Percentiles rank a stretch among this genome's conserved stretches.
phyloP scores from a whole-genome alignment of 2,888 invertebrate species.

The Dicyrtomina minuta region DNA sequence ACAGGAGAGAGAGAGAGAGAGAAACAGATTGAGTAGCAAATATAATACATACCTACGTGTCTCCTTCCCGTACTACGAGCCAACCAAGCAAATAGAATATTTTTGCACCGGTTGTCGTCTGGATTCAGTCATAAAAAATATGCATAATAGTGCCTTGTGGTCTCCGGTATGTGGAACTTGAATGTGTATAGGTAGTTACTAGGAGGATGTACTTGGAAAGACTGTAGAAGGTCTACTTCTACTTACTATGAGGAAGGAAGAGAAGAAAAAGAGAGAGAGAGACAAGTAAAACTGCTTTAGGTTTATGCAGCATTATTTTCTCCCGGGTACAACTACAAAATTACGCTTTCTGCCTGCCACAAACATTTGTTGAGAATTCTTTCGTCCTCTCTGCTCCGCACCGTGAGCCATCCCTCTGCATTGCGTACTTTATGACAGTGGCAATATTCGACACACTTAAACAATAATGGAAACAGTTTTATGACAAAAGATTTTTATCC shows the following conservation, averaged over 20 bases:
- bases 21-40: background rate
- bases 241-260: background rate
- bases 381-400: conserved; percentile 4
- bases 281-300: conserved; percentile 5
- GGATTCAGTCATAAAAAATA: background rate
- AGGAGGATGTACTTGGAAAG: background rate
- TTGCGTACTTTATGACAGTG: too few species aligned
- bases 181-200: background rate
- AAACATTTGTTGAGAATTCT: conserved; percentile 22
- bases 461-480: too few species aligned
- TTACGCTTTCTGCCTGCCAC: conserved; percentile 24
- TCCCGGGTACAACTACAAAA: conserved; percentile 2
- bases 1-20: conserved; percentile 12
- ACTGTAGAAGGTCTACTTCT: background rate
- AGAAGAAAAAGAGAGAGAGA: conserved; percentile 3
- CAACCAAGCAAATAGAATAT: conserved; percentile 21
- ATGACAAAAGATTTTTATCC: too few species aligned
- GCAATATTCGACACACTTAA: too few species aligned
- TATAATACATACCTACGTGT: too few species aligned
- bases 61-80: background rate
- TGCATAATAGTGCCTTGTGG: background rate
- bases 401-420: too few species aligned
- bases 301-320: conserved; percentile 22
- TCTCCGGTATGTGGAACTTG: background rate
- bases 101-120: conserved; percentile 22